A percentile compares a stretch with the other conserved stretches of the same genome.
Evolutionary conservation across 2,888 invertebrate species (phyloP).

Genomic region (Orthosia incerta): DNA sequence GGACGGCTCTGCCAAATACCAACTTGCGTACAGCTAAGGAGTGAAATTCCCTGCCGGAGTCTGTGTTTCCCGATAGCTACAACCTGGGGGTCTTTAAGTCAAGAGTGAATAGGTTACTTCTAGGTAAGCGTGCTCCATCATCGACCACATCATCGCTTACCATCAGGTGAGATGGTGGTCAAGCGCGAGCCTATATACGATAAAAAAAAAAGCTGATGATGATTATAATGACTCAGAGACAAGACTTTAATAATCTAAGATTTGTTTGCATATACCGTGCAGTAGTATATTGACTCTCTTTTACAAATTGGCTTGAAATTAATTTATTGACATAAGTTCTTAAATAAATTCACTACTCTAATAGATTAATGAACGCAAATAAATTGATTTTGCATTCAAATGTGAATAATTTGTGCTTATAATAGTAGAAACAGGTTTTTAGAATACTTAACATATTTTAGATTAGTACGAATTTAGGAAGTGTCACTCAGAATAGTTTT

Average conservation of each 20-base stretch:
- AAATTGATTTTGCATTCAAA: constrained; percentile 37
- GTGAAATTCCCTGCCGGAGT: too few relatives aligned
- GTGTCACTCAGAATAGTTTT: background rate
- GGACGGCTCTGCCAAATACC: too few relatives aligned
- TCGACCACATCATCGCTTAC: too few relatives aligned
- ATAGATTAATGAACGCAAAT: constrained; percentile 28
- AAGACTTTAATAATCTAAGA: background rate
- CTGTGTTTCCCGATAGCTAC: too few relatives aligned
- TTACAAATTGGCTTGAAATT: constrained; percentile 25
- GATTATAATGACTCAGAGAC: background rate
- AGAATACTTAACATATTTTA: constrained; percentile 1
- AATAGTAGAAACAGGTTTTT: constrained; percentile 16
- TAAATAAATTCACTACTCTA: constrained; percentile 8
- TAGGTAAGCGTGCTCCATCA: too few relatives aligned
- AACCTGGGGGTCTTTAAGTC: too few relatives aligned
- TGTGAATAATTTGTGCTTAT: background rate
- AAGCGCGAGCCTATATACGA: too few relatives aligned
- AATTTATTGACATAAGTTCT: constrained; percentile 15
- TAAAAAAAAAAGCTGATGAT: too few relatives aligned
- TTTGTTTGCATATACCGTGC: background rate
- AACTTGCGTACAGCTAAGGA: too few relatives aligned
- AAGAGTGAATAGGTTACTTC: too few relatives aligned
- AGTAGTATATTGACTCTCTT: background rate
- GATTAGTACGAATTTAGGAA: constrained; percentile 5
- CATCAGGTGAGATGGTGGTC: too few relatives aligned